These are phyloP conservation scores for Hoplostethus mediterraneus DNA, from an alignment of 2,797 vertebrate genomes.

Conservation along the genomic window DNA sequence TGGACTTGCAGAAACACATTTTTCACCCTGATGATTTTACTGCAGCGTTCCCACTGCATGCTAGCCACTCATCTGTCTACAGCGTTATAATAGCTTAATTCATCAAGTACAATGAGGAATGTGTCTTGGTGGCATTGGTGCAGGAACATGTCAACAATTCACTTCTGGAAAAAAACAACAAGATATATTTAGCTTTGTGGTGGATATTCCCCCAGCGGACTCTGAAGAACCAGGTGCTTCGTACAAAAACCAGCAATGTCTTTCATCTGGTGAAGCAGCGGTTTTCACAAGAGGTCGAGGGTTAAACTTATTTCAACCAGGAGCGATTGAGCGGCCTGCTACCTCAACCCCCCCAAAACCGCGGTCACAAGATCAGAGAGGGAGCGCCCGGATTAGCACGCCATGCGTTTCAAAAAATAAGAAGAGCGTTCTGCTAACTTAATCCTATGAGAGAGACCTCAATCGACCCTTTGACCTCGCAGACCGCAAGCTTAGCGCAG, in stretches of 20 bases:
- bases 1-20: too few species aligned
- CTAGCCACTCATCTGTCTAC: too few species aligned
- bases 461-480: slow-evolving; percentile 66
- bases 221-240: slow-evolving; percentile 31
- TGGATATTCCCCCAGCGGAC: neutral
- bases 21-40: neutral
- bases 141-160: too few species aligned
- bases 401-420: slow-evolving; percentile 66
- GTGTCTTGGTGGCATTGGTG: too few species aligned
- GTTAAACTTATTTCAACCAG: slow-evolving; percentile 72
- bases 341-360: slow-evolving; percentile 51
- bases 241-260: slow-evolving; percentile 6
- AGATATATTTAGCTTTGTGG: too few species aligned
- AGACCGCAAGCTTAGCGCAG: slow-evolving; percentile 68
- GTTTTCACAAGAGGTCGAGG: slow-evolving; percentile 47
- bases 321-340: slow-evolving; percentile 52
- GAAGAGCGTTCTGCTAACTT: slow-evolving; percentile 54
- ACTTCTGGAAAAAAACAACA: too few species aligned
- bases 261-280: slow-evolving; percentile 48
- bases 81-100: too few species aligned
- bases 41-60: too few species aligned
- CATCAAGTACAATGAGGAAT: too few species aligned
- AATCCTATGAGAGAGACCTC: slow-evolving; percentile 69
- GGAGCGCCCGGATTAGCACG: slow-evolving; percentile 70
- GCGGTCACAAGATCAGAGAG: slow-evolving; percentile 72